Conservation (phyloP, 2,113 vertebrate species). For the Cnemophilus loriae region DNA sequence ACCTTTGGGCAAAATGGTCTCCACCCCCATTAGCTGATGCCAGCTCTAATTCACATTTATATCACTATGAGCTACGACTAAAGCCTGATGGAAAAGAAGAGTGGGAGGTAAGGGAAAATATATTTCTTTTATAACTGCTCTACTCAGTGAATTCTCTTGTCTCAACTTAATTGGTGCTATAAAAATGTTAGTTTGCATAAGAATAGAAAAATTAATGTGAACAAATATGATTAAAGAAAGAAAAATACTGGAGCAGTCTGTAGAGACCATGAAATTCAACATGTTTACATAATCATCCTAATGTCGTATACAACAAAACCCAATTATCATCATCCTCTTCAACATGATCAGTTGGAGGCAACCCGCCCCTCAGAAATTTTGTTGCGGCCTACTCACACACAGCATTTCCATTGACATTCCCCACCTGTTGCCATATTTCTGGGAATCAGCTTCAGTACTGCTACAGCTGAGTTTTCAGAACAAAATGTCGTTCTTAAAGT, state of each 20-base stretch:
- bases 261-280: neutral
- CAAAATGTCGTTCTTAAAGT: neutral
- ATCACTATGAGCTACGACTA: slow-evolving; percentile 85
- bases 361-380: neutral
- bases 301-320: neutral
- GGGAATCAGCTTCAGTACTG: neutral
- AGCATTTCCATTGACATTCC: neutral
- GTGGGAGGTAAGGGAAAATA: slow-evolving; percentile 82
- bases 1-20: slow-evolving; percentile 82
- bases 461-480: neutral
- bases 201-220: neutral
- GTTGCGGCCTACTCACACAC: neutral
- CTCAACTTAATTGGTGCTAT: neutral
- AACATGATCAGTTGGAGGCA: neutral
- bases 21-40: slow-evolving; percentile 76
- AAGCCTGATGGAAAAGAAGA: slow-evolving; percentile 75
- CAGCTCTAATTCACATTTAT: slow-evolving; percentile 80
- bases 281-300: neutral
- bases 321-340: neutral
- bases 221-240: neutral
- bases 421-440: neutral
- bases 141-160: neutral
- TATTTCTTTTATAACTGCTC: neutral
- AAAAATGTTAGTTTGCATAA: neutral
- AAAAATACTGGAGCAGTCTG: neutral